These are phyloP conservation scores for Xanthia togata DNA, from an alignment of 2,888 invertebrate genomes.

Conservation along the genomic window DNA sequence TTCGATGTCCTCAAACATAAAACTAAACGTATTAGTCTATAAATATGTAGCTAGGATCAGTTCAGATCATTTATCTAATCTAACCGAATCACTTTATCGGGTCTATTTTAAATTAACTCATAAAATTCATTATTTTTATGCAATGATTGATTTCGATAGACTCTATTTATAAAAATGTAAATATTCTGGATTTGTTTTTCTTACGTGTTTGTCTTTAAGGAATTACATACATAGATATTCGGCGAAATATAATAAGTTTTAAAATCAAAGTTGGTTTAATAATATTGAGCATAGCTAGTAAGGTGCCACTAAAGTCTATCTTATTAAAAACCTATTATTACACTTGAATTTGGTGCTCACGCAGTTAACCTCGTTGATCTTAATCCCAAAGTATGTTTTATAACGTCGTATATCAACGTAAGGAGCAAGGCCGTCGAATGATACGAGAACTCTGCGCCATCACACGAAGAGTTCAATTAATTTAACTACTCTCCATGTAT, in stretches of 20 bases:
- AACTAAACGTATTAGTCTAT: neutral
- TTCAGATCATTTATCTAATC: slow-evolving; percentile 1
- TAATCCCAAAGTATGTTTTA: slow-evolving; percentile 72
- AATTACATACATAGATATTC: neutral
- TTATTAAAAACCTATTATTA: slow-evolving; percentile 29
- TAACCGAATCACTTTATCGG: neutral
- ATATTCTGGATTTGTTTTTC: neutral
- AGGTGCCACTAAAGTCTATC: neutral
- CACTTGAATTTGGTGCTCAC: slow-evolving; percentile 55
- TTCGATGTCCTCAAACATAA: slow-evolving; percentile 43
- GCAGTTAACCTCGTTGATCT: slow-evolving; percentile 72
- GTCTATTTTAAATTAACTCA: neutral
- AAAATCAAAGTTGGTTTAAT: neutral
- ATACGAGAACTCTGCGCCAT: slow-evolving; percentile 71
- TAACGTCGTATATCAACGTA: slow-evolving; percentile 72
- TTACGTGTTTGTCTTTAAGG: neutral
- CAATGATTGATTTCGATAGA: neutral
- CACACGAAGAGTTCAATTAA: slow-evolving; percentile 82
- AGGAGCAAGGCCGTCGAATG: slow-evolving; percentile 75
- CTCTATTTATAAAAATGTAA: neutral
- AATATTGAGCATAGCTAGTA: neutral
- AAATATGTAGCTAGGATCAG: slow-evolving; percentile 3
- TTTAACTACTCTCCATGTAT: slow-evolving; percentile 78
- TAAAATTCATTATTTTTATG: neutral
- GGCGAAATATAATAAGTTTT: no score